Percentiles rank a stretch among this genome's conserved stretches.
Conservation (phyloP, 2,113 vertebrate species). For the Sapayoa aenigma region DNA sequence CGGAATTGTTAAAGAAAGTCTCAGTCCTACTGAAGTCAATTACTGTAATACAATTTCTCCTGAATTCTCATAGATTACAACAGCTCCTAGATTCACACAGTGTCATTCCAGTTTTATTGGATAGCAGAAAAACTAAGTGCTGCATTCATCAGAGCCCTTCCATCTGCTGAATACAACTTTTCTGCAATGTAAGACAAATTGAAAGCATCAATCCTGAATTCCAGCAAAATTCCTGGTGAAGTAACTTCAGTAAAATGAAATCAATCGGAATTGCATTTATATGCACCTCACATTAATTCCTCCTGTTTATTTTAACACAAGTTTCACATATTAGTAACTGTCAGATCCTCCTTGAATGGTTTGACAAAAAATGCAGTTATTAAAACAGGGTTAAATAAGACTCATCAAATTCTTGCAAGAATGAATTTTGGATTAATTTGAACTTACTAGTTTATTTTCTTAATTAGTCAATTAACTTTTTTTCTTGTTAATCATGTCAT, state of each 20-base stretch:
- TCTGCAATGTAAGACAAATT: background rate
- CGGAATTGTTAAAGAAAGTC: slow-evolving; percentile 23
- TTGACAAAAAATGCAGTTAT: background rate
- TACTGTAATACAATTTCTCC: slow-evolving; percentile 51
- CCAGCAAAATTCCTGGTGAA: background rate
- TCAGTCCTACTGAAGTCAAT: slow-evolving; percentile 45
- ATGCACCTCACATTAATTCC: background rate
- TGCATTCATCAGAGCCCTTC: background rate
- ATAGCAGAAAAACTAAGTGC: background rate
- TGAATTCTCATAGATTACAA: slow-evolving; percentile 9
- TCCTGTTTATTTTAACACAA: background rate
- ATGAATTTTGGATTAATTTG: background rate
- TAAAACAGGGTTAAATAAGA: background rate
- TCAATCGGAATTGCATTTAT: background rate
- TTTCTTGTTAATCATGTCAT: background rate
- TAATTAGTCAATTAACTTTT: background rate
- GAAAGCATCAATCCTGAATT: background rate
- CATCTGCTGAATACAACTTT: background rate
- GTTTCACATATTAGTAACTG: background rate
- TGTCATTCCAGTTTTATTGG: slow-evolving; percentile 6
- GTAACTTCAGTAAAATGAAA: background rate
- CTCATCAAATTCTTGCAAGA: background rate
- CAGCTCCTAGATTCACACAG: background rate
- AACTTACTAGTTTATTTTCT: background rate
- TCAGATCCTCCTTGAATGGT: background rate